A percentile compares a stretch with the other conserved stretches of the same genome.
Conservation (phyloP, 2,797 vertebrate species). For the Parambassis ranga region DNA sequence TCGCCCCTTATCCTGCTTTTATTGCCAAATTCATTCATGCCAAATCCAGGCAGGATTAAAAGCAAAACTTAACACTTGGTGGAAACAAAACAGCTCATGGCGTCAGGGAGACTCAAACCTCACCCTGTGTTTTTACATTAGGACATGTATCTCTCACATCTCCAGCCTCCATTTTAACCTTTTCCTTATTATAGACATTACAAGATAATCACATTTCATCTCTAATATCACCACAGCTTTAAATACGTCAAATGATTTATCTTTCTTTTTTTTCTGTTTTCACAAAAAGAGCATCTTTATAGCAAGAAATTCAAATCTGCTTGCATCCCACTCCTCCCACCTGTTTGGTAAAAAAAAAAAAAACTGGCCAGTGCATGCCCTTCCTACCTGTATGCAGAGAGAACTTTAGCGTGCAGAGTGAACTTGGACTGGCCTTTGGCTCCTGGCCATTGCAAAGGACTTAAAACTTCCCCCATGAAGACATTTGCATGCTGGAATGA, state of each 20-base stretch:
- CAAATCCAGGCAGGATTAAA: no score
- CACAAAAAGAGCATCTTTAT: not conserved
- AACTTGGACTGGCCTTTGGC: conserved; percentile 20
- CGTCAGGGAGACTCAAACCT: no score
- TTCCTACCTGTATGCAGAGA: no score
- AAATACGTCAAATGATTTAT: not conserved
- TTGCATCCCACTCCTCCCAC: not conserved
- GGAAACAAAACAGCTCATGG: no score
- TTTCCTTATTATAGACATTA: not conserved
- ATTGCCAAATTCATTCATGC: no score
- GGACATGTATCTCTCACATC: no score
- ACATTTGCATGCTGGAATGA: conserved; percentile 55
- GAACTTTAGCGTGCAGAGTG: conserved; percentile 5
- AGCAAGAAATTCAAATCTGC: not conserved
- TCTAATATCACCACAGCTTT: not conserved
- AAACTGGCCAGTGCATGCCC: not conserved
- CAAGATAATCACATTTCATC: not conserved
- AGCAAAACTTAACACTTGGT: no score
- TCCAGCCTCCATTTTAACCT: not conserved
- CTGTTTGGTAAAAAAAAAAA: not conserved
- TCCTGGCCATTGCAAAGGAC: conserved; percentile 24
- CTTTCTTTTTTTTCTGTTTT: not conserved
- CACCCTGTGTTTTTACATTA: no score
- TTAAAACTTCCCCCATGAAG: conserved; percentile 19
- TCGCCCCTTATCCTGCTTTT: no score